These are phyloP conservation scores for Paramormyrops hopkinsi DNA, from an alignment of 2,797 vertebrate genomes.

Conservation along the genomic window DNA sequence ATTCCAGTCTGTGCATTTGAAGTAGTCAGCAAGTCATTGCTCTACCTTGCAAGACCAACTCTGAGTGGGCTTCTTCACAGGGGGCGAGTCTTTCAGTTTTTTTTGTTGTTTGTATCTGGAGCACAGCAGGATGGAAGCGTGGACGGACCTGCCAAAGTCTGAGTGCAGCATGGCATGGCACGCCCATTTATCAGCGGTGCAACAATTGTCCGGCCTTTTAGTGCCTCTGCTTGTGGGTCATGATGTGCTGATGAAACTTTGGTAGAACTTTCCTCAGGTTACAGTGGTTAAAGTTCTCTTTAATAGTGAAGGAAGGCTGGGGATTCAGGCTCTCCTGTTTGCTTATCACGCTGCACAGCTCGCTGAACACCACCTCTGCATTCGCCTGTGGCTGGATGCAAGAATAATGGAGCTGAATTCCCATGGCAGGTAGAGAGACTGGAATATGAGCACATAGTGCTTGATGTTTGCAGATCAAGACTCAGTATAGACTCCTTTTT, in stretches of 20 bases:
- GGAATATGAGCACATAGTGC: background rate
- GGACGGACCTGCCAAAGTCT: background rate
- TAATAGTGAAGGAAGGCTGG: background rate
- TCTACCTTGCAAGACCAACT: background rate
- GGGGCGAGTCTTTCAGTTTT: background rate
- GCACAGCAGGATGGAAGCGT: background rate
- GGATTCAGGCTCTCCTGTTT: background rate
- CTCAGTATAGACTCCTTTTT: background rate
- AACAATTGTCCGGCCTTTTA: background rate
- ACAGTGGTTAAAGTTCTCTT: background rate
- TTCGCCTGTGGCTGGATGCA: background rate
- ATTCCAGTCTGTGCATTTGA: background rate
- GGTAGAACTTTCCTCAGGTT: background rate
- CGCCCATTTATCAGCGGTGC: background rate
- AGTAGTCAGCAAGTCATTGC: background rate
- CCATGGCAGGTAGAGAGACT: background rate
- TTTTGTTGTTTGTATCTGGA: background rate
- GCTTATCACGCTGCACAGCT: background rate
- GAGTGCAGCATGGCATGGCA: background rate
- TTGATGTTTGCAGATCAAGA: background rate
- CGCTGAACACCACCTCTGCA: background rate
- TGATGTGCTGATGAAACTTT: background rate
- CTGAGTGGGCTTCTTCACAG: background rate
- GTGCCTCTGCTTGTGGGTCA: background rate
- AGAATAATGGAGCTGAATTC: background rate